phyloP scores from a whole-genome alignment of 2,888 invertebrate species.

The Schrankia costaestrigalis region DNA sequence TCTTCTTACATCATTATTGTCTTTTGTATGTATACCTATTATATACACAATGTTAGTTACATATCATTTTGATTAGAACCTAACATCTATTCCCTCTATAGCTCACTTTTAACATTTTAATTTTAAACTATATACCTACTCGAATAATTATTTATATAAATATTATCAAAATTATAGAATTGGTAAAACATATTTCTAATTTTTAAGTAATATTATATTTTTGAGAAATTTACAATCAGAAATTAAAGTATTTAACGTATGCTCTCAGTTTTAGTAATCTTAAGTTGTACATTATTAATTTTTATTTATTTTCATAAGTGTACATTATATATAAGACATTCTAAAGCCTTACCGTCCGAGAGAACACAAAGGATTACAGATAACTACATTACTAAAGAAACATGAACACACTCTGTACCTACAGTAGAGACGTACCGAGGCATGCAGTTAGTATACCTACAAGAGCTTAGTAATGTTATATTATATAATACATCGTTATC shows the following conservation, averaged over 20 bases:
- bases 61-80: constrained; percentile 67
- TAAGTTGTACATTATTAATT: no score
- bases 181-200: constrained; percentile 28
- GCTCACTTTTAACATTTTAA: constrained; percentile 13
- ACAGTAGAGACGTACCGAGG: constrained; percentile 12
- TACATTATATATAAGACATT: constrained; percentile 28
- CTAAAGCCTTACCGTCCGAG: constrained; percentile 56
- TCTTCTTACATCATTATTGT: constrained; percentile 22
- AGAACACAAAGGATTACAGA: constrained; percentile 19
- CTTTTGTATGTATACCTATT: constrained; percentile 29
- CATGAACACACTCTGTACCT: constrained; percentile 39
- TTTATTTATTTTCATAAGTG: no score
- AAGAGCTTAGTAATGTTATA: constrained; percentile 35
- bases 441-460: constrained; percentile 18
- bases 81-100: constrained; percentile 24
- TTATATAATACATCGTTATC: no score
- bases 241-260: constrained; percentile 33
- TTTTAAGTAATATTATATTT: constrained; percentile 59
- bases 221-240: constrained; percentile 62
- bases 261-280: constrained; percentile 19
- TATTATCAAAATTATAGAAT: constrained; percentile 24
- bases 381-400: no score
- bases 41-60: constrained; percentile 46
- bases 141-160: no score
- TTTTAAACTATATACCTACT: constrained; percentile 7